Evolutionary conservation across 2,797 vertebrate species (phyloP), one percentile per base, ranked within the genome.

Genomic region (Enteromius afrohamiltoni): DNA sequence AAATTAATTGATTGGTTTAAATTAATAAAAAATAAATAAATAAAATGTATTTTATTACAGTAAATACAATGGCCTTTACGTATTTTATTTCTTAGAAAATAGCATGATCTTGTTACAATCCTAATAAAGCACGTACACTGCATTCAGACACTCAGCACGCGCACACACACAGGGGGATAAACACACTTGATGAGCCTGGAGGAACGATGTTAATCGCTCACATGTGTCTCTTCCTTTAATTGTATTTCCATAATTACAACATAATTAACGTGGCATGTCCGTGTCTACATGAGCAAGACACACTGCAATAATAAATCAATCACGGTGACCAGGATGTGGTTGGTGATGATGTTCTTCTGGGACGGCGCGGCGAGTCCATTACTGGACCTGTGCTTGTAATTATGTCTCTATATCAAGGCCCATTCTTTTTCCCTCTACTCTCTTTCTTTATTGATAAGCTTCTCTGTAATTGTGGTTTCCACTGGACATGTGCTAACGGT

Each of bases 181-280:
- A 64, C 79, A 83, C 60, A 34, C 40, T 77, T 83, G 86, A 86
- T 84, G 74, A 86, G 80, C 62, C 64, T 71, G 62, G 77, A 87
- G 84, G 80, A 75, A 84, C 13, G 51, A 75, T 78, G 78, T 79
- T 88, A 84, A 85, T 86, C 82, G 53, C 62, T 53, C 60, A 82
- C 88, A 86, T 86, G 88, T 87, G 77, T 80, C 82, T 71, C 80
- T 26, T 53, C 85, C 87, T 88, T 88, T 91, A 88, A 90, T 91
- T 88, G 86, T 83, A 89, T 90, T 89, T 80, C 19, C 65, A 64
- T 87, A 87, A 89, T 86, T 91, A 89, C 76, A 89, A 86, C 85
- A 85, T 86, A 89, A 92, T 93, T 89, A 91, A 89, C 85, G 85
- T 83, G 60, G 26, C 69, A 51, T 37, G 82, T 81, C 87, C 53